Base-by-base conservation (phyloP, 2,113 vertebrate genomes). In the Terrapene triunguis region DNA sequence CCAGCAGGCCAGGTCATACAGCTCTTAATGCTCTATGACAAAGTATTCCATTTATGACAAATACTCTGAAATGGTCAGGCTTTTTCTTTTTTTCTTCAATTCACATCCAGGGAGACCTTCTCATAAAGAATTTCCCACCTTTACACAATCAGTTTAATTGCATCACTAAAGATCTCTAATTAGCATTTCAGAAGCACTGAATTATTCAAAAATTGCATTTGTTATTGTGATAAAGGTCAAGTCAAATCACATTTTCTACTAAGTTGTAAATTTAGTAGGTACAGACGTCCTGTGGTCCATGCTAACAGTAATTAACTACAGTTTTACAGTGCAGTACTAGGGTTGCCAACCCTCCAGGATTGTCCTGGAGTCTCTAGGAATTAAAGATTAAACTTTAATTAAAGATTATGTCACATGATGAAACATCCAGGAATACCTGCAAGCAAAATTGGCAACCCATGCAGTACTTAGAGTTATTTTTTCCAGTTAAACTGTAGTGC, bases 261-360 rank as follows among this genome's bases (percentile, higher is more conserved):
- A 72, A 80, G 53, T 38, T 50, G 38, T 54, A 17, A 82, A 19
- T 3, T 5, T 1, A 4, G 29, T 9, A 0, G 0, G 2, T 4
- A 2, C 0, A 2, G 21, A 16, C 1, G 78, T 44, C 2, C 5
- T 8, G 76, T 42, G 54, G 82, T 42, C 55, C 27, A 0, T 16
- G 47, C 74, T 32, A 16, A 19, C 35, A 29, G 82, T 2, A 2
- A 29, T 3, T 4, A 27, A 22, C 2, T 8, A 1, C 0, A 0
- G 54, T 3, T 51, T 82, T 47, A 79, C 17, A 29, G 22, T 2
- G 51, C 53, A 57, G 14, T 42, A 10, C 12, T 16, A 69, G 8
- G 35, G 16, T n/a, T 69, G 35, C 62, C 29, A 62, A 62, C 3
- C n/a, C 19, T 22, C 9, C 19, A 72, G 19, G n/a, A 72, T 21